These are phyloP conservation scores for Stomatorhinus walkeri DNA, from an alignment of 2,797 vertebrate genomes.

Conservation along the genomic window DNA sequence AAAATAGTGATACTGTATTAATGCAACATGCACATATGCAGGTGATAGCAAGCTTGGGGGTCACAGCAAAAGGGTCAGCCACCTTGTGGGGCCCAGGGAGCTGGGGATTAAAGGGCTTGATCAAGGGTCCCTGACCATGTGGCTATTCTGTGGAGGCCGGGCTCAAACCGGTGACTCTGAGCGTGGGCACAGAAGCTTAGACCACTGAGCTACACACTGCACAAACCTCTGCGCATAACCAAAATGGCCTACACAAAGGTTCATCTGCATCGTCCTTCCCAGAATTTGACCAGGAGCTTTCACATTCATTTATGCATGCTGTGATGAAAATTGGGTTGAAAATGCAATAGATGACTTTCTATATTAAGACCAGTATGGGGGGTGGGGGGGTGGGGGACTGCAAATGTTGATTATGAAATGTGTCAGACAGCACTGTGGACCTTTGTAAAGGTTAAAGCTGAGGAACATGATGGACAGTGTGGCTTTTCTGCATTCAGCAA, in stretches of 20 bases:
- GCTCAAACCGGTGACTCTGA: neutral
- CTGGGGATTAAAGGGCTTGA: neutral
- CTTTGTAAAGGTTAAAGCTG: neutral
- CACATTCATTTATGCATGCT: neutral
- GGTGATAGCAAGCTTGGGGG: neutral
- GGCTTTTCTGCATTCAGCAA: neutral
- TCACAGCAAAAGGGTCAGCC: neutral
- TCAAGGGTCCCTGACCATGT: neutral
- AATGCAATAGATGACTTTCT: slow-evolving; percentile 54
- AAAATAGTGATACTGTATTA: neutral
- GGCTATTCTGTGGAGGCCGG: neutral
- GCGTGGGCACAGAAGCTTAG: neutral
- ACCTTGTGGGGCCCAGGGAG: neutral
- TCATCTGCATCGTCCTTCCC: neutral
- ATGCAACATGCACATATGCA: neutral
- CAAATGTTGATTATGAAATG: neutral
- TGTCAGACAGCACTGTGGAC: neutral
- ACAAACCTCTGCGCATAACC: neutral
- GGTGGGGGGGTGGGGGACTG: slow-evolving; percentile 26
- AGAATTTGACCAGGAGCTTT: neutral
- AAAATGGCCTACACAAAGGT: neutral
- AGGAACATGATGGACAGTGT: neutral
- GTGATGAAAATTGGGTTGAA: neutral
- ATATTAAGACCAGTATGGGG: slow-evolving; percentile 39
- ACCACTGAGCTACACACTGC: neutral